phyloP scores from a whole-genome alignment of 2,888 invertebrate species.

The Leptinotarsa tumamoca region DNA sequence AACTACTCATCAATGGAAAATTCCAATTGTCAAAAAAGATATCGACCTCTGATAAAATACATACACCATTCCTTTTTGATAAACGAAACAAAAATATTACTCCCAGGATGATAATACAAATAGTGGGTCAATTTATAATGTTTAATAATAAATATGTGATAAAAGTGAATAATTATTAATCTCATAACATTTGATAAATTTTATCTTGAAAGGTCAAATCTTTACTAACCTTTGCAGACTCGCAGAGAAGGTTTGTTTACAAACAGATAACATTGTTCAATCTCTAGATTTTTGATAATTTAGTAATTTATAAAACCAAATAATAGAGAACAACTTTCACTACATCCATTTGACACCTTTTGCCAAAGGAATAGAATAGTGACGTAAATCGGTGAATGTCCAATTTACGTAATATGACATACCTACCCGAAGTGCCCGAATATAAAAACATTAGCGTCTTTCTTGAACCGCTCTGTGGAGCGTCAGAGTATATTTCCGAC shows the following conservation, averaged over 20 bases:
- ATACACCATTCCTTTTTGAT: background rate
- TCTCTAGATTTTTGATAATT: slow-evolving; percentile 13
- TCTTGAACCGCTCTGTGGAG: background rate
- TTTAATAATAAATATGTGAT: background rate
- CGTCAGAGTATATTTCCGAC: too few species aligned
- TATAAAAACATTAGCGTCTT: background rate
- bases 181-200: background rate
- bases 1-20: background rate
- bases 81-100: background rate
- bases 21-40: background rate
- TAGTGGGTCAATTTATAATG: background rate
- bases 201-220: slow-evolving; percentile 18
- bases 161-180: background rate
- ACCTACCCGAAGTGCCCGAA: background rate
- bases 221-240: slow-evolving; percentile 61
- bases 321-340: slow-evolving; percentile 43
- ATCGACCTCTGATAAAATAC: background rate
- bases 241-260: slow-evolving; percentile 58
- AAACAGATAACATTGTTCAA: slow-evolving; percentile 58
- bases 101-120: background rate
- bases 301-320: slow-evolving; percentile 25
- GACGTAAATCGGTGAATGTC: background rate
- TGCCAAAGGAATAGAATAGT: background rate
- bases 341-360: slow-evolving; percentile 47
- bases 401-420: slow-evolving; percentile 10